Evolutionary conservation across 2,888 invertebrate species (phyloP), one percentile per base, ranked within the genome.

Genomic region (Capitulum mitella): DNA sequence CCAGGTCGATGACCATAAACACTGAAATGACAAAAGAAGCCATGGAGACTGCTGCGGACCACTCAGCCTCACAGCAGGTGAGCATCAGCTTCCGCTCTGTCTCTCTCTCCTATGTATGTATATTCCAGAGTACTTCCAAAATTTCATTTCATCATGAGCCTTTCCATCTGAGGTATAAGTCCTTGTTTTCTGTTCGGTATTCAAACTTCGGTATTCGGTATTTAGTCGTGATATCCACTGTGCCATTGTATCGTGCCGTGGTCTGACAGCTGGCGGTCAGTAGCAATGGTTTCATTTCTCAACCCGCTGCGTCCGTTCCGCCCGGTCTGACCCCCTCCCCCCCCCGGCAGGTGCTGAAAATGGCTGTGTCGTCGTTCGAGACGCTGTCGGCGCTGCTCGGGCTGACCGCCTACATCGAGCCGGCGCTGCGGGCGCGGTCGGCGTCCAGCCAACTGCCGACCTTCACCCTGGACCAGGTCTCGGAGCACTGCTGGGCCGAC

Each of bases 401-500:
- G 8, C 61, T 61, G 64, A n/a, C 78, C 70, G 78, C 78, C 76
- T 78, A 74, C 77, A 80, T 46, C 77, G 75, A 37, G 61, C 78
- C 32, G 40, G 48, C 40, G 40, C 34, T 22, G 51, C 32, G 61
- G 26, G 46, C 34, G 58, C n/a, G 83, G 83, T 81, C 81, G 83
- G 74, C 81, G 84, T 74, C 80, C 46, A 78, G 32, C 43, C 5
- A 81, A 22, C 75, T 84, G 54, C 83, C 83, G 12, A 78, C 81
- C 32, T 84, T 82, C 81, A 83, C 84, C 0, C 87, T 95, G 78
- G 89, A 91, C 78, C 91, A 94, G 86, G 92, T 95, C 6, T 88
- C 91, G 10, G 89, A 89, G 84, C 95, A 95, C 84, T 93, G 93
- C 84, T 88, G 88, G 32, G 85, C 86, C 12, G 85, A 89, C 26